phyloP scores from a whole-genome alignment of 2,888 invertebrate species.

The Cheilosia variabilis region DNA sequence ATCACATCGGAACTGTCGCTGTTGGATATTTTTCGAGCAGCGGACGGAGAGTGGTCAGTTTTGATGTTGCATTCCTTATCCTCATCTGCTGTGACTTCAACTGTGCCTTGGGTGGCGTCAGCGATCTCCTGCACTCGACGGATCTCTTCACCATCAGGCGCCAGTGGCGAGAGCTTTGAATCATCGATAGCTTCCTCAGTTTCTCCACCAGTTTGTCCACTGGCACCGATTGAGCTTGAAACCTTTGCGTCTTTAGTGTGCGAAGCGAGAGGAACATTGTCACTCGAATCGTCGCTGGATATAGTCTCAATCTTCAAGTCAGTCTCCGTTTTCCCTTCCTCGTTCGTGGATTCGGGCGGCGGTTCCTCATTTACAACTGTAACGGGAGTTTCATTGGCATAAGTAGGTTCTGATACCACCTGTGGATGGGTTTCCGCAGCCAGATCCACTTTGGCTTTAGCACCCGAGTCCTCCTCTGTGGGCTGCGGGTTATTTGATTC shows the following conservation, averaged over 20 bases:
- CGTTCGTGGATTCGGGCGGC: background rate
- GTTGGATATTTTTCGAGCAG: conserved; percentile 49
- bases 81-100: conserved; percentile 40
- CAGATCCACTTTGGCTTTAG: conserved; percentile 54
- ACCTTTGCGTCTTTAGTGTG: conserved; percentile 57
- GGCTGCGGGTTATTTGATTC: conserved; percentile 50
- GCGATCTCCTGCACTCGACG: conserved; percentile 12
- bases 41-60: background rate
- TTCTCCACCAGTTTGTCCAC: conserved; percentile 17
- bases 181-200: conserved; percentile 31
- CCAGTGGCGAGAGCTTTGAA: conserved; percentile 28
- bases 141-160: conserved; percentile 34
- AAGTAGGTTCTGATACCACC: conserved; percentile 40
- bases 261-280: conserved; percentile 80
- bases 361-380: conserved; percentile 41
- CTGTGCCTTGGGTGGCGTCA: conserved; percentile 9
- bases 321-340: conserved; percentile 47
- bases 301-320: conserved; percentile 76
- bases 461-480: conserved; percentile 35
- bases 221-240: conserved; percentile 42
- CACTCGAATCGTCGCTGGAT: conserved; percentile 82
- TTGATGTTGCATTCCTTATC: conserved; percentile 11
- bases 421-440: conserved; percentile 39
- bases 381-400: background rate
- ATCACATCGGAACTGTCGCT: conserved; percentile 77